Base-by-base conservation (phyloP, 2,888 invertebrate genomes). In the Aricia artaxerxes region DNA sequence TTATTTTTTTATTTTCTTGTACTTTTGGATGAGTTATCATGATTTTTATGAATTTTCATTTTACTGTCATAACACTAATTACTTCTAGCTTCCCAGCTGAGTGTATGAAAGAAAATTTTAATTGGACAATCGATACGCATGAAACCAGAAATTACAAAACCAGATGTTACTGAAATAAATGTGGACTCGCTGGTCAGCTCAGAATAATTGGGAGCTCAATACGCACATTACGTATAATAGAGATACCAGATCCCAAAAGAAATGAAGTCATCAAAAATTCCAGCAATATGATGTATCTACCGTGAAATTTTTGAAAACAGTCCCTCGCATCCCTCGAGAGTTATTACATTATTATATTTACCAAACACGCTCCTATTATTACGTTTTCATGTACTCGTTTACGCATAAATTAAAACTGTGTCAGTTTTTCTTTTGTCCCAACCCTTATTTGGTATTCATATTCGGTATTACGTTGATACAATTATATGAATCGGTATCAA, bases 391-490 rank as follows among this genome's bases (percentile, higher is more conserved):
- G 94, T 94, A 94, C 93, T 94, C 91, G 89, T 88, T 91, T 88
- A 86, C 86, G 91, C 91, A 94, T 94, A 94, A 93, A 94, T 94
- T 94, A 94, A 94, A 93, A 91, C 88, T 89, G 89, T 92, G 93
- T 90, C 93, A 92, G 90, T 91, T 91, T 91, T 93, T 92, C 93
- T 93, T 93, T 94, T 94, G 93, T 93, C 88, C 91, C 89, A 90
- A 91, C 94, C 94, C 94, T 94, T 92, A 94, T 94, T 94, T 94
- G 92, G 94, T 94, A 94, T 94, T 94, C 94, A 94, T 94, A 92
- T 94, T 94, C 92, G 92, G 92, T 92, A 92, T 91, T 94, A 91
- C 90, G 92, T 88, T 92, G 91, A 89, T 89, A 94, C 93, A 94
- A 94, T n/a, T n/a, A n/a, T 92, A 92, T 92, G 87, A 86, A 87